Base-by-base conservation (phyloP, 2,888 invertebrate species). In the Nebria brevicollis region DNA sequence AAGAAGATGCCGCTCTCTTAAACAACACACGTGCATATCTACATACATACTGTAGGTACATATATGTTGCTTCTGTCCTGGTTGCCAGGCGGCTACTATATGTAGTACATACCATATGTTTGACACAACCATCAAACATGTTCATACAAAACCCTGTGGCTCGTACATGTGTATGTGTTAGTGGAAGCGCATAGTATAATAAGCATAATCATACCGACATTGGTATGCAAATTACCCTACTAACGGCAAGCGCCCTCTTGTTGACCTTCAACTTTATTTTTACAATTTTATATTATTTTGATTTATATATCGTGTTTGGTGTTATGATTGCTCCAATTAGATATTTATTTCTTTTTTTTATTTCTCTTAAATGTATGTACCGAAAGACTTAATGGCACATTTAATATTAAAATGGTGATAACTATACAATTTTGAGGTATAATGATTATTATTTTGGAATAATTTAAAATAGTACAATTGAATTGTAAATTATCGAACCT, bases 191-290 rank as follows among this genome's bases (percentile, higher is more conserved):
- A 25, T 34, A 2, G 54, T 54, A 34, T 70, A 70, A 70, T 70
- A 70, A 70, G 70, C 70, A 70, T 70, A 70, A 70, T 70, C 70
- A 26, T 54, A 54, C 54, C 3, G 13, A 70, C 26, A 70, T 70
- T 34, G 70, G 25, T 26, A 70, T 70, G 70, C 70, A 70, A 70
- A 70, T 70, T 70, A 34, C 70, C 54, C 54, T 25, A 70, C 70
- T 70, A 34, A 70, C 70, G 8, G 13, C 54, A 54, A 13, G 54
- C 54, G 54, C 54, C 54, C 54, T 54, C 7, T 54, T 13, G 7
- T 2, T 54, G 54, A 54, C 54, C 54, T 54, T 54, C 54, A 11
- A 13, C 6, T 13, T 54, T 11, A 13, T 54, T 54, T 54, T 54
- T 54, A 54, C 54, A 54, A 54, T 54, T 54, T 54, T 13, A 11